These are phyloP conservation scores for Thunnus maccoyii DNA, from an alignment of 2,113 vertebrate genomes.

Conservation along the genomic window DNA sequence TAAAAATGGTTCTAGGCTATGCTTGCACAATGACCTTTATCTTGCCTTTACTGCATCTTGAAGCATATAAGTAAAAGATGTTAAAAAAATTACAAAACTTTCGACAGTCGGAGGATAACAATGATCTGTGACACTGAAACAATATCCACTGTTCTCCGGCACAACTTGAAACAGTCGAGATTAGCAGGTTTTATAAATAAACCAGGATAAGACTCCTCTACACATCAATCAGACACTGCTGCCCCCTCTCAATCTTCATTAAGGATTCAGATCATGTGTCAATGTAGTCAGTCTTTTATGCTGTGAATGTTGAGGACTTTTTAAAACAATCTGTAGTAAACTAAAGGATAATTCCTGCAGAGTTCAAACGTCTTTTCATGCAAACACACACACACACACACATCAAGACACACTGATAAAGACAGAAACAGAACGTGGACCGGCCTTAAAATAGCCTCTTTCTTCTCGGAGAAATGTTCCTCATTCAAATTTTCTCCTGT, in stretches of 20 bases:
- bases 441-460: constrained; percentile 33
- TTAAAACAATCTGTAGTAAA: constrained; percentile 33
- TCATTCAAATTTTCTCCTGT: constrained; percentile 38
- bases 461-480: constrained; percentile 32
- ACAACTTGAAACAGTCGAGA: too few species aligned
- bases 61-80: too few species aligned
- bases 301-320: constrained; percentile 12
- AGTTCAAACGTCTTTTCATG: constrained; percentile 9
- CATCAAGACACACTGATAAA: constrained; percentile 23
- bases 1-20: too few species aligned
- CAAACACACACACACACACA: constrained; percentile 2
- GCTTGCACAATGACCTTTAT: too few species aligned
- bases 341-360: constrained; percentile 28
- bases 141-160: too few species aligned
- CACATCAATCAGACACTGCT: constrained; percentile 6
- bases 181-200: constrained; percentile 7
- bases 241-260: constrained; percentile 1
- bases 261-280: constrained; percentile 8
- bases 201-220: constrained; percentile 5
- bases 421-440: neutral
- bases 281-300: constrained; percentile 15
- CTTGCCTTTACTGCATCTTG: too few species aligned
- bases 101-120: neutral
- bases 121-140: neutral
- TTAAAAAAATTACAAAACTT: too few species aligned